phyloP scores from a whole-genome alignment of 2,113 vertebrate species.

The Vulpes vulpes region DNA sequence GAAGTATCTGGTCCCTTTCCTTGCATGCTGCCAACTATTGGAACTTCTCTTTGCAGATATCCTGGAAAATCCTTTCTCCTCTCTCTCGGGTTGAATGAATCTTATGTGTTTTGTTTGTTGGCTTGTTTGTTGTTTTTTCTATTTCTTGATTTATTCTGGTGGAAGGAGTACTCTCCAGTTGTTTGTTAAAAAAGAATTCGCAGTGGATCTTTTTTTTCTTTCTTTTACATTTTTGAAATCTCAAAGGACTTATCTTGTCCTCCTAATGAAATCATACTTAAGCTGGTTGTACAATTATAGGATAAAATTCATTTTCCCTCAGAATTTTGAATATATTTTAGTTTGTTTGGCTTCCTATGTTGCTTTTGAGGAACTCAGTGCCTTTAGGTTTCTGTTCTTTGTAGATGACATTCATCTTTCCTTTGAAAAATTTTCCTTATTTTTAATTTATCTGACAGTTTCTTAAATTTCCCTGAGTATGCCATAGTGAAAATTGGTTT shows the following conservation, averaged over 20 bases:
- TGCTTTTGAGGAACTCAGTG: background rate
- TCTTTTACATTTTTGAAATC: background rate
- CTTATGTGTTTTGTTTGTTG: background rate
- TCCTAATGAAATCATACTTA: background rate
- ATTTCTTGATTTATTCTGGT: background rate
- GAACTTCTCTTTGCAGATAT: background rate
- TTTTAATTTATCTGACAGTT: background rate
- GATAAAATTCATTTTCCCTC: background rate
- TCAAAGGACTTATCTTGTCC: background rate
- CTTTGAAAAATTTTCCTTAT: background rate
- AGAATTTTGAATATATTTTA: background rate
- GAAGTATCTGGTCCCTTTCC: background rate
- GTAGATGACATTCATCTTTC: background rate
- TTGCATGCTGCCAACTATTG: background rate
- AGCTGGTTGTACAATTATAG: background rate
- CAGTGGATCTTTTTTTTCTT: background rate
- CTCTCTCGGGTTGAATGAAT: background rate
- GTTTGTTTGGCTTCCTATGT: background rate
- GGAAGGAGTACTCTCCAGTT: background rate
- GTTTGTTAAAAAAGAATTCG: background rate
- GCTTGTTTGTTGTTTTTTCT: background rate
- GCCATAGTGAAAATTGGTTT: background rate
- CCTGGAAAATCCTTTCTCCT: background rate
- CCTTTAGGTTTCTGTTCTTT: background rate
- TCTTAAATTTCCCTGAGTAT: background rate